Base-by-base conservation (phyloP, 2,888 invertebrate genomes). In the Oscheius sp. region DNA sequence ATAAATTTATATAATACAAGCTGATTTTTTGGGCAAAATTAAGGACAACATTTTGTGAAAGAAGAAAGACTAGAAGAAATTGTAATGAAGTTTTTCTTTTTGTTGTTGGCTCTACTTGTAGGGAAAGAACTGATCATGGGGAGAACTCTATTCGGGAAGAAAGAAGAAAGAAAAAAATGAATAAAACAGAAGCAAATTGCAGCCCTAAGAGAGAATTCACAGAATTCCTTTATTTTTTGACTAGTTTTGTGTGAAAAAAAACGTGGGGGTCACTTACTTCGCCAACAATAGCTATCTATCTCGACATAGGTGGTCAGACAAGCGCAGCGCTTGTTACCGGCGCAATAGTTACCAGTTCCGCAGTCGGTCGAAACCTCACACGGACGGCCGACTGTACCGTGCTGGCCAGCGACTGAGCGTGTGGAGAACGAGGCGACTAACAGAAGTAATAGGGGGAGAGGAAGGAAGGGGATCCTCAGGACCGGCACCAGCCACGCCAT, bases 231-330 rank as follows among this genome's bases (percentile, higher is more conserved):
- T 31, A n/a, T n/a, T n/a, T n/a, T n/a, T n/a, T 33, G 27, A 61
- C 52, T 48, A 39, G 48, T n/a, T n/a, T n/a, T n/a, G n/a, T n/a
- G n/a, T 48, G 20, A 25, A 48, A 48, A 48, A 45, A 15, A 25
- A 48, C 4, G 48, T 23, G 48, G 23, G 71, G 45, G 20, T 48
- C 25, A 82, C 85, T 76, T 68, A 86, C 86, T 86, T 77, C 83
- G 74, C 86, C 86, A 86, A 71, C 86, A 86, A 71, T 84, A 86
- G 42, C 81, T 81, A 74, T 86, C 83, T 76, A 86, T 85, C 72
- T 84, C 84, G 31, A 86, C 86, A 71, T 85, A 86, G 27, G 84
- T 86, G 23, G 86, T 82, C 45, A 86, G 77, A 68, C 86, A 86
- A n/a, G 85, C 85, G 68, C 86, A 86, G 17, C 83, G 78, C 76